Evolutionary conservation across 1,140 invertebrate genomes (phyloP).

Genomic region (Zaprionus ghesquierei): DNA sequence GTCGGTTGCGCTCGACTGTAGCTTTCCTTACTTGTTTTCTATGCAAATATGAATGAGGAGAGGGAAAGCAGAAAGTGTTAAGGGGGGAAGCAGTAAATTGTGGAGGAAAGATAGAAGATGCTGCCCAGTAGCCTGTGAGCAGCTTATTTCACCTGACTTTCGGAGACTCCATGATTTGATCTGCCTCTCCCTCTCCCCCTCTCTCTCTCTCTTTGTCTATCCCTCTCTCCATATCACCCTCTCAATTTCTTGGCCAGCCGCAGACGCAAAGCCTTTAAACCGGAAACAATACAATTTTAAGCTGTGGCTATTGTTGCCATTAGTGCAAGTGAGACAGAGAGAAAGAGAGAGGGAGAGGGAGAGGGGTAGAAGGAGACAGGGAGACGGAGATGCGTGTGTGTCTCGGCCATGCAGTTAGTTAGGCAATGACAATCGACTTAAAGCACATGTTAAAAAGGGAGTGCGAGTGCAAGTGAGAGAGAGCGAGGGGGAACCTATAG

Average conservation of each 20-base stretch:
- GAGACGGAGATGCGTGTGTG: not conserved
- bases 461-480: not conserved
- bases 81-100: no score
- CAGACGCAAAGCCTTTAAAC: slow-evolving; percentile 28
- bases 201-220: not conserved
- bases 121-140: not conserved
- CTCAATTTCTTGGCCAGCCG: not conserved
- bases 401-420: slow-evolving; percentile 31
- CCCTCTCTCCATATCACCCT: not conserved
- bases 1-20: no score
- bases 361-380: not conserved
- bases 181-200: not conserved
- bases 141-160: not conserved
- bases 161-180: not conserved
- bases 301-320: not conserved
- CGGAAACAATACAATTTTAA: slow-evolving; percentile 35
- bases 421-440: slow-evolving; percentile 44
- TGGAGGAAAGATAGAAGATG: no score
- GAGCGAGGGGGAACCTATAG: not conserved
- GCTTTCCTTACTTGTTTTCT: no score
- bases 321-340: not conserved
- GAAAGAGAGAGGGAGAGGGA: not conserved
- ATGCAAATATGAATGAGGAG: no score
- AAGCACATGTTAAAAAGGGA: slow-evolving; percentile 1
- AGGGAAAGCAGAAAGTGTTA: no score